Percentiles rank a stretch among this genome's conserved stretches.
Evolutionary conservation across 2,113 vertebrate genomes (phyloP).

Genomic region (Cyphomyrus plagiostoma): DNA sequence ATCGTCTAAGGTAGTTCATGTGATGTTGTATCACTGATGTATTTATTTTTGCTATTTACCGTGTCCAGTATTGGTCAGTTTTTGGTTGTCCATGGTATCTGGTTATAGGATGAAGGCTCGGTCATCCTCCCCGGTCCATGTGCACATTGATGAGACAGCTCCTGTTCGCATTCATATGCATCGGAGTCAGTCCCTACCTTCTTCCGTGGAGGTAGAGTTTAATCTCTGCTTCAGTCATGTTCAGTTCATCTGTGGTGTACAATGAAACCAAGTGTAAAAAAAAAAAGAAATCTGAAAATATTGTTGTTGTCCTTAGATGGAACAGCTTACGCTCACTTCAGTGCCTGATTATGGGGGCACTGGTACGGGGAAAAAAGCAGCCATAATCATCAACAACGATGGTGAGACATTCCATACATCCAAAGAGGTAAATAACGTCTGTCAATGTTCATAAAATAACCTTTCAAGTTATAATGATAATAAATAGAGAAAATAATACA

Average conservation of each 20-base stretch:
- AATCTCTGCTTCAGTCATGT: background rate
- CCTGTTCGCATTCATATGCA: constrained; percentile 26
- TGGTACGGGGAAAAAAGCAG: background rate
- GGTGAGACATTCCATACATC: background rate
- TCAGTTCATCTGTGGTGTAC: background rate
- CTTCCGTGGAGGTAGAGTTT: constrained; percentile 9
- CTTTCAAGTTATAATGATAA: background rate
- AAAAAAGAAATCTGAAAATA: background rate
- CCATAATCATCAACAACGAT: background rate
- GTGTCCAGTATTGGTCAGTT: background rate
- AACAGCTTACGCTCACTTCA: background rate
- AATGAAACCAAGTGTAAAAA: background rate
- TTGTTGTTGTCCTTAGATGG: background rate
- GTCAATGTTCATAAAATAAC: background rate
- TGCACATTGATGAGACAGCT: background rate
- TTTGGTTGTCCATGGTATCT: background rate
- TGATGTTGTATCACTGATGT: background rate
- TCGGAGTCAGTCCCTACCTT: constrained; percentile 19
- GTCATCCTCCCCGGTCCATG: constrained; percentile 21
- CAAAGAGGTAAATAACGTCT: background rate
- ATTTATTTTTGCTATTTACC: background rate
- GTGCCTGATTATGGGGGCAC: background rate
- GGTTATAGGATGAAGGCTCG: constrained; percentile 26
- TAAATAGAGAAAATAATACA: background rate
- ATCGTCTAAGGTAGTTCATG: background rate